phyloP scores from a whole-genome alignment of 2,888 invertebrate species.

The Netelia melanura region DNA sequence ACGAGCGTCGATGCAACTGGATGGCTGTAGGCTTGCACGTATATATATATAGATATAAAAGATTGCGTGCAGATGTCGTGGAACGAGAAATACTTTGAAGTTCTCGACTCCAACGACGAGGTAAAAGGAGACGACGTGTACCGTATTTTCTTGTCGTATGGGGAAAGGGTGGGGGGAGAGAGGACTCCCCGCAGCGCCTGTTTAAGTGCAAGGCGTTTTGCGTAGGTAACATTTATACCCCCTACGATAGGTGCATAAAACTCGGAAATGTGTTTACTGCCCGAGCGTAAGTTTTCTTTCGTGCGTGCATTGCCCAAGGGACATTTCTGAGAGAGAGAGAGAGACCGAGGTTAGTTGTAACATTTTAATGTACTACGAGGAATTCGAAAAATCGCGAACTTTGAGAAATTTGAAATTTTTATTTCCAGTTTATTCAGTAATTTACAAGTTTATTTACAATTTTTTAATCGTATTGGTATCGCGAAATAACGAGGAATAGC shows the following conservation, averaged over 20 bases:
- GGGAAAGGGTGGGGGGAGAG: no score
- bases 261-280: constrained; percentile 13
- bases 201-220: constrained; percentile 2
- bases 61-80: constrained; percentile 20
- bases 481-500: no score
- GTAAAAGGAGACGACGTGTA: constrained; percentile 28
- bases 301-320: no score
- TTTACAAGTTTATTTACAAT: no score
- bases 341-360: no score
- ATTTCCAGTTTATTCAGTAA: no score
- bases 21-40: not conserved
- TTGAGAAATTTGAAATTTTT: no score
- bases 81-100: constrained; percentile 9
- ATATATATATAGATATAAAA: not conserved
- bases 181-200: constrained; percentile 12
- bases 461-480: no score
- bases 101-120: constrained; percentile 17
- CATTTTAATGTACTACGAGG: no score
- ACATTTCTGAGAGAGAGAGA: no score
- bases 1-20: constrained; percentile 13
- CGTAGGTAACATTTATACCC: constrained; percentile 36
- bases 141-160: constrained; percentile 17
- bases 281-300: no score
- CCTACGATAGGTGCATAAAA: constrained; percentile 10
- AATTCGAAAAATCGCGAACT: no score